A percentile compares a stretch with the other conserved stretches of the same genome.
These are phyloP conservation scores for Drosophila prolongata DNA, from an alignment of 2,888 invertebrate species.

Conservation along the genomic window DNA sequence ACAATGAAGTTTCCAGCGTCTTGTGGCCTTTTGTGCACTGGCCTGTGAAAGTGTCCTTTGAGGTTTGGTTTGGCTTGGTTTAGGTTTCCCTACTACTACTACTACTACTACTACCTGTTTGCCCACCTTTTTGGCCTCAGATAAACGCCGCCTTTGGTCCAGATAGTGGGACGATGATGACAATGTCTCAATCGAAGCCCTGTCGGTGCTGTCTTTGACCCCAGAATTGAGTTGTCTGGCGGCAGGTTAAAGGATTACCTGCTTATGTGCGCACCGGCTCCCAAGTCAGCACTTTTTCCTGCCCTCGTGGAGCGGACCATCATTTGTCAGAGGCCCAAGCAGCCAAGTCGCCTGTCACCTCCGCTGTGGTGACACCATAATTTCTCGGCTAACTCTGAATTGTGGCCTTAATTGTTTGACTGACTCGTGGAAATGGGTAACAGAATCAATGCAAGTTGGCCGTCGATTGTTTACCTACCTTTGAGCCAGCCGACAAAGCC, in stretches of 20 bases:
- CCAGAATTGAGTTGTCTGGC: slow-evolving; percentile 52
- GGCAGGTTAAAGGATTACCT: slow-evolving; percentile 77
- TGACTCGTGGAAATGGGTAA: slow-evolving; percentile 45
- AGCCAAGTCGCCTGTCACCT: slow-evolving; percentile 63
- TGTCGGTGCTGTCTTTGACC: slow-evolving; percentile 62
- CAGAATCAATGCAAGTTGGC: slow-evolving; percentile 69
- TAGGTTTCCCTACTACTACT: neutral
- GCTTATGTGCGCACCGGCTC: slow-evolving; percentile 24
- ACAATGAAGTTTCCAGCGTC: slow-evolving; percentile 54
- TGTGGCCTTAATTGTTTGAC: slow-evolving; percentile 75
- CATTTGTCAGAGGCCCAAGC: slow-evolving; percentile 74
- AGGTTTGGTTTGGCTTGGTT: slow-evolving; percentile 43
- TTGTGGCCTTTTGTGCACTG: slow-evolving; percentile 61
- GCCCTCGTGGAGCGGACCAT: slow-evolving; percentile 44
- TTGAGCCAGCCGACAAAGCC: slow-evolving; percentile 65
- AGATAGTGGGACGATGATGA: slow-evolving; percentile 32
- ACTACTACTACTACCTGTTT: slow-evolving; percentile 50
- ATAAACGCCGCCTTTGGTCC: slow-evolving; percentile 54
- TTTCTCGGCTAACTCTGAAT: slow-evolving; percentile 72
- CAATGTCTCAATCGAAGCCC: slow-evolving; percentile 65
- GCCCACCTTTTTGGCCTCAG: slow-evolving; percentile 31
- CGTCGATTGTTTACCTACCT: slow-evolving; percentile 65
- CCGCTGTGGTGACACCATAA: slow-evolving; percentile 72
- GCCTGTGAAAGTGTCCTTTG: slow-evolving; percentile 75
- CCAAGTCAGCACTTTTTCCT: slow-evolving; percentile 67